phyloP scores from a whole-genome alignment of 2,888 invertebrate genomes.

The Megaustenia siamemsis region DNA sequence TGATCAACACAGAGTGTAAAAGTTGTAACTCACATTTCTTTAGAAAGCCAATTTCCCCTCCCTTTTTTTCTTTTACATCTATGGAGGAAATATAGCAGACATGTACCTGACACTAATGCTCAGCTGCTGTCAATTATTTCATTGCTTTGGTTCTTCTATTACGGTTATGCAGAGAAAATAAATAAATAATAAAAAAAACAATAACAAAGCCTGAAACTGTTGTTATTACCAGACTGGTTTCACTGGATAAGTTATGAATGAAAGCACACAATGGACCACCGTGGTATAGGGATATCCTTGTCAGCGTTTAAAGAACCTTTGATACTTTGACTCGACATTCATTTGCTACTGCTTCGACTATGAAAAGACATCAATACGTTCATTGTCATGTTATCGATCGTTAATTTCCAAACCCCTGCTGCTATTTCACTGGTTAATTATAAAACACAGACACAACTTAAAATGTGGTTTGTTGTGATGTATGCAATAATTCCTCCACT shows the following conservation, averaged over 20 bases:
- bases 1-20: too few relatives aligned
- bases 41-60: too few relatives aligned
- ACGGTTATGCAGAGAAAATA: too few relatives aligned
- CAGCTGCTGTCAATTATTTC: too few relatives aligned
- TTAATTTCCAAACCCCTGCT: neutral
- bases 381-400: neutral
- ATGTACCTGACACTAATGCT: too few relatives aligned
- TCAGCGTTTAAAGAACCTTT: neutral
- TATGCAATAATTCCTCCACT: too few relatives aligned
- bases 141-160: too few relatives aligned
- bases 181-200: too few relatives aligned
- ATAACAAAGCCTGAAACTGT: neutral
- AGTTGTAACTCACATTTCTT: too few relatives aligned
- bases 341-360: neutral
- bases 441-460: neutral
- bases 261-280: neutral
- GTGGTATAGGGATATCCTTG: neutral
- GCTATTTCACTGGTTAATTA: neutral
- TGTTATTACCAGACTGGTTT: neutral
- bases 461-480: too few relatives aligned
- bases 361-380: neutral
- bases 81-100: too few relatives aligned
- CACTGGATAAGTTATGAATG: neutral
- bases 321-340: neutral
- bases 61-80: too few relatives aligned